Evolutionary conservation across 2,888 invertebrate species (phyloP).

Genomic region (Drepanosiphum platanoidis): DNA sequence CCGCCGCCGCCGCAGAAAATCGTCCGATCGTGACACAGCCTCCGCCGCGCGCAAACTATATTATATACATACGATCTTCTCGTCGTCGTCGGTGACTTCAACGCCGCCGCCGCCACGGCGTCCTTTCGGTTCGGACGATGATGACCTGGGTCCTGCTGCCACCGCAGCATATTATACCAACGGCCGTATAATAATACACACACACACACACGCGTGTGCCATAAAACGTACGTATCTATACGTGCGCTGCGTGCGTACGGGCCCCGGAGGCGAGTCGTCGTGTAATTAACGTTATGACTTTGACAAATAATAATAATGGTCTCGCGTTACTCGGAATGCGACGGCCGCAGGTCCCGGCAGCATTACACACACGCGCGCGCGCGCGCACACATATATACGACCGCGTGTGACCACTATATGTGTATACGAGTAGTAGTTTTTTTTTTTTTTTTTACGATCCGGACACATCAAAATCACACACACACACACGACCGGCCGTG

Average conservation of each 20-base stretch:
- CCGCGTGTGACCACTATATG: conserved; percentile 51
- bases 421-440: not conserved
- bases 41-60: not conserved
- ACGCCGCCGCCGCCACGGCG: not conserved
- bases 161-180: conserved; percentile 14
- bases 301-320: conserved; percentile 62
- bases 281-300: conserved; percentile 62
- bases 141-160: not conserved
- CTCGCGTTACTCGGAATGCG: conserved; percentile 62
- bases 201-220: conserved; percentile 11
- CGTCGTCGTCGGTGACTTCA: conserved; percentile 7
- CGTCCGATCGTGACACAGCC: conserved; percentile 55
- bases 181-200: conserved; percentile 13
- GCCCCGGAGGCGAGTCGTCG: conserved; percentile 58
- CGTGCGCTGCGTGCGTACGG: not conserved
- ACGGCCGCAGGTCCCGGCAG: conserved; percentile 58
- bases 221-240: not conserved
- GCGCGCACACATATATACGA: not conserved
- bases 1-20: conserved; percentile 33
- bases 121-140: not conserved
- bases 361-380: not conserved
- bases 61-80: not conserved
- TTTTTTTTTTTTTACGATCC: conserved; percentile 56
- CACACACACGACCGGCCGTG: conserved; percentile 32
- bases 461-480: conserved; percentile 61